phyloP scores from a whole-genome alignment of 2,113 vertebrate genomes.

The Struthidea cinerea region DNA sequence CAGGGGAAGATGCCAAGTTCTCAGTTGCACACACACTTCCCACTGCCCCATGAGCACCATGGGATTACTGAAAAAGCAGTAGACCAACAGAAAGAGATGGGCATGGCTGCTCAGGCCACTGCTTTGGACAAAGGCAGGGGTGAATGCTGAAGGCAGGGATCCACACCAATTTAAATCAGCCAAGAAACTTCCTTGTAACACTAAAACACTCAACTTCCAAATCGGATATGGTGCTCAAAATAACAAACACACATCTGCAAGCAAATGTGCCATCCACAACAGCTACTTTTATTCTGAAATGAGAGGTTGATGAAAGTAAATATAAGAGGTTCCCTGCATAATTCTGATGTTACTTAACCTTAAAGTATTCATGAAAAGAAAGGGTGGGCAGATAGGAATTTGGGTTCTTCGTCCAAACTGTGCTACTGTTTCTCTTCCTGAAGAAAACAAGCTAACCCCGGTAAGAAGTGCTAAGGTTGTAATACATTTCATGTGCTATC shows the following conservation, averaged over 20 bases:
- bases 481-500: not conserved
- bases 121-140: not conserved
- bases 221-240: not conserved
- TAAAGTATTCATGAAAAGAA: not conserved
- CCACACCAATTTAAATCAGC: not conserved
- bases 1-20: not conserved
- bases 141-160: not conserved
- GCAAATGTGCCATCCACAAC: not conserved
- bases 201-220: not conserved
- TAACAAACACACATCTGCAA: not conserved
- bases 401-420: fast-evolving
- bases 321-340: not conserved
- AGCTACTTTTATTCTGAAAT: not conserved
- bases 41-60: not conserved
- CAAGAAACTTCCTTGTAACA: not conserved
- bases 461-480: not conserved
- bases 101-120: not conserved
- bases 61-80: not conserved
- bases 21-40: not conserved
- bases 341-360: not conserved
- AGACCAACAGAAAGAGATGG: not conserved
- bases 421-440: not conserved
- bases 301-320: not conserved
- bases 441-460: not conserved
- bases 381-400: not conserved